Evolutionary conservation across 2,888 invertebrate genomes (phyloP).

Genomic region (Leptothorax acervorum): DNA sequence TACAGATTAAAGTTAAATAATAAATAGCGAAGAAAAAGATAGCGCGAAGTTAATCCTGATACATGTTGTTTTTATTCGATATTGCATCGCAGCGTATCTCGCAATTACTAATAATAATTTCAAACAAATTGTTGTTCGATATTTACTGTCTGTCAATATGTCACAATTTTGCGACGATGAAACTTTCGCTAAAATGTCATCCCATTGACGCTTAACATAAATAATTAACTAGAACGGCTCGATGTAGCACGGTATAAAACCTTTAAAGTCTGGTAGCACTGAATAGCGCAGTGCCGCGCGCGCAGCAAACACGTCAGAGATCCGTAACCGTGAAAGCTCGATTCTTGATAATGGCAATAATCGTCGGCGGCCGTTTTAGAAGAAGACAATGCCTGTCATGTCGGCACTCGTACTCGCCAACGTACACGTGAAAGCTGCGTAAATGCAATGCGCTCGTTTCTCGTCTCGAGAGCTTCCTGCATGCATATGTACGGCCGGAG

Average conservation of each 20-base stretch:
- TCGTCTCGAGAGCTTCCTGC: conserved; percentile 36
- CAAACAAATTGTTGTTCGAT: conserved; percentile 3
- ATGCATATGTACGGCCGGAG: conserved; percentile 4
- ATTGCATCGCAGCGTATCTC: neutral
- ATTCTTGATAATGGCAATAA: conserved; percentile 63
- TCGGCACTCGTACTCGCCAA: neutral
- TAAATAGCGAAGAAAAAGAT: neutral
- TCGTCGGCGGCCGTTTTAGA: conserved; percentile 46
- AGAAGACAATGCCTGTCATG: conserved; percentile 53
- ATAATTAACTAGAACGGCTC: conserved; percentile 35
- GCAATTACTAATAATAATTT: conserved; percentile 34
- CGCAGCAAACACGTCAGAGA: conserved; percentile 25
- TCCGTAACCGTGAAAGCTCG: conserved; percentile 46
- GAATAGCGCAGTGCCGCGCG: neutral
- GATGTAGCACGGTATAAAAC: conserved; percentile 11
- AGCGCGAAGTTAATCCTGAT: neutral
- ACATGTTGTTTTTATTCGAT: neutral
- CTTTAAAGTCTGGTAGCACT: neutral
- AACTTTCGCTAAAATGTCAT: conserved; percentile 14
- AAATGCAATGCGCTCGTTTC: conserved; percentile 50
- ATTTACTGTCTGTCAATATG: conserved; percentile 22
- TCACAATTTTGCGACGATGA: neutral
- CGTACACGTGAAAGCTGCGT: conserved; percentile 41
- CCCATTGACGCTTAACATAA: neutral
- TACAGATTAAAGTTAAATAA: neutral